Conservation (phyloP, 2,888 invertebrate species). For the Lasioglossum figueresi region DNA sequence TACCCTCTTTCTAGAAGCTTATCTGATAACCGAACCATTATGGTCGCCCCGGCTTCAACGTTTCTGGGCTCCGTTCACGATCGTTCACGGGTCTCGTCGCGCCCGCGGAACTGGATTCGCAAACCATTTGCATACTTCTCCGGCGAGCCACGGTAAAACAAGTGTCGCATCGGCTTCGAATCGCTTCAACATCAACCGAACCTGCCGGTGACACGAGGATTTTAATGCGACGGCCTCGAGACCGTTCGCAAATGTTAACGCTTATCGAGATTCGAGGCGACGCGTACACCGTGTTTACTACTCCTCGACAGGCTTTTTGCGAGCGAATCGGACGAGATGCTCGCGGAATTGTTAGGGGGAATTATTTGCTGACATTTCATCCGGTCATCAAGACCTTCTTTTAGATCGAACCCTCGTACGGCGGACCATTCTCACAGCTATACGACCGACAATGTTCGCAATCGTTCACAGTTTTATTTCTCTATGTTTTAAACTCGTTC, state of each 20-base stretch:
- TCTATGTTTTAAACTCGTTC: neutral
- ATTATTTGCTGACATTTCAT: neutral
- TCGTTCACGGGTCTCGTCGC: slow-evolving; percentile 59
- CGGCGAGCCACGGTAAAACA: slow-evolving; percentile 74
- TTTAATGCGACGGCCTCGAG: slow-evolving; percentile 17
- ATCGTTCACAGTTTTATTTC: neutral
- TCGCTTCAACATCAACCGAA: slow-evolving; percentile 71
- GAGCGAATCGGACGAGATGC: neutral
- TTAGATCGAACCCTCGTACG: neutral
- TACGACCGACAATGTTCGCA: neutral
- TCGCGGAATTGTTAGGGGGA: neutral
- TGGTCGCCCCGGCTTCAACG: slow-evolving; percentile 71
- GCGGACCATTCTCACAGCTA: neutral
- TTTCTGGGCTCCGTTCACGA: slow-evolving; percentile 80
- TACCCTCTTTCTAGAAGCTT: slow-evolving; percentile 80
- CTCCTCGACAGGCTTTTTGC: slow-evolving; percentile 11
- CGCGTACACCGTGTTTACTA: slow-evolving; percentile 10
- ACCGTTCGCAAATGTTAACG: neutral
- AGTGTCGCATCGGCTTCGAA: slow-evolving; percentile 71
- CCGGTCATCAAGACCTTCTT: neutral
- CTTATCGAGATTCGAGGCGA: slow-evolving; percentile 23
- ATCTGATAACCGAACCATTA: slow-evolving; percentile 81
- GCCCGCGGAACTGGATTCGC: slow-evolving; percentile 32
- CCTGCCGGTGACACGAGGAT: slow-evolving; percentile 26
- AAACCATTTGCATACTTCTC: slow-evolving; percentile 69